Conservation (phyloP, 2,888 invertebrate species). For the Andrena haemorrhoa region DNA sequence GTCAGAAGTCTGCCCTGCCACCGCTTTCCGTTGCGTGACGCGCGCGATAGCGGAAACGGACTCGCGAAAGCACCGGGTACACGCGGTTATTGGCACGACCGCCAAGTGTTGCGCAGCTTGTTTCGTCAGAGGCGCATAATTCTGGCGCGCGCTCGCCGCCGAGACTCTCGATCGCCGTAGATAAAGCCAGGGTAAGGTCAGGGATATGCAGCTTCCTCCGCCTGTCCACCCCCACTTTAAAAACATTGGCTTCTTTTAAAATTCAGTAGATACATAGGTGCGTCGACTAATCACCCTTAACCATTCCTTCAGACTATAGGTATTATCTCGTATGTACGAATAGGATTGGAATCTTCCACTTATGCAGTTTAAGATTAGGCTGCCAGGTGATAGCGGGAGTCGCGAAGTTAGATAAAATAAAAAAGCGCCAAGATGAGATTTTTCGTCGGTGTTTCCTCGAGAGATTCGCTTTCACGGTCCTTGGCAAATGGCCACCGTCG, state of each 20-base stretch:
- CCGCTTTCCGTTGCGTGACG: conserved; percentile 14
- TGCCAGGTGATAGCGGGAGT: not conserved
- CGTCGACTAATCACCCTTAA: conserved; percentile 10
- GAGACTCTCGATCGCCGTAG: conserved; percentile 45
- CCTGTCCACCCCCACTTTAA: not conserved
- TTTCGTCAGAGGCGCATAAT: conserved; percentile 77
- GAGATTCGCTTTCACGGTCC: conserved; percentile 25
- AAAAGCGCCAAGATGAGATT: not conserved
- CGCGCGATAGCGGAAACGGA: conserved; percentile 65
- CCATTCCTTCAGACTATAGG: no score
- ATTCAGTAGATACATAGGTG: not conserved
- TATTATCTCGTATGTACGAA: no score
- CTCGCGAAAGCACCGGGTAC: conserved; percentile 67
- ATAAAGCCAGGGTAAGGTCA: conserved; percentile 73
- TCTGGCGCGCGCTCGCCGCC: conserved; percentile 71
- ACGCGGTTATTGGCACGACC: conserved; percentile 72
- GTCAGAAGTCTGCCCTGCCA: not conserved
- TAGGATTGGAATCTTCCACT: conserved; percentile 9
- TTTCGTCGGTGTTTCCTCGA: not conserved
- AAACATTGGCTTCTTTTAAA: not conserved
- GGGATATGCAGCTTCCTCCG: conserved; percentile 65
- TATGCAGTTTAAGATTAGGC: conserved; percentile 1
- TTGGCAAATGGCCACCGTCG: conserved; percentile 44
- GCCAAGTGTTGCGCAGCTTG: conserved; percentile 75
- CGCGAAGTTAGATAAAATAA: not conserved